Conservation (phyloP, 2,113 vertebrate genomes). For the Antennarius striatus region DNA sequence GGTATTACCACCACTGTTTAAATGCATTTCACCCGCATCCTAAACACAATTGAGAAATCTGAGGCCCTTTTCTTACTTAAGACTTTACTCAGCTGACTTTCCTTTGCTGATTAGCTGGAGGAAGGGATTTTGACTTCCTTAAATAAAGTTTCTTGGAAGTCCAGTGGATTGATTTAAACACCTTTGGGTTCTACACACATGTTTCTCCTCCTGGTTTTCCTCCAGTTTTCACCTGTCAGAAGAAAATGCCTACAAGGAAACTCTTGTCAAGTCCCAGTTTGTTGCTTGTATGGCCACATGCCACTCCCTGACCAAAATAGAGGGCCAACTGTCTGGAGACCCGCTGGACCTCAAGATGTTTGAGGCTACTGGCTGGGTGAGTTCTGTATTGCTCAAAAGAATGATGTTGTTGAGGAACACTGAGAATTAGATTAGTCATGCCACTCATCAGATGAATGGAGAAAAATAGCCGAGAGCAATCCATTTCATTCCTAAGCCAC, state of each 20-base stretch:
- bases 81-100: neutral
- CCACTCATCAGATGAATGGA: neutral
- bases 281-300: conserved; percentile 97
- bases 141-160: neutral
- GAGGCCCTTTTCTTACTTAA: neutral
- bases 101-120: neutral
- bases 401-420: neutral
- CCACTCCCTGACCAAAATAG: conserved; percentile 98
- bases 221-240: conserved; percentile 90
- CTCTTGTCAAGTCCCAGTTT: conserved; percentile 91
- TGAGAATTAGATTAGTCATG: neutral
- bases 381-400: conserved; percentile 40
- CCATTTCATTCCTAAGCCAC: neutral
- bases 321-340: conserved; percentile 93
- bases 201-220: neutral
- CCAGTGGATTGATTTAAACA: too few relatives aligned
- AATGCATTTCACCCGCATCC: neutral
- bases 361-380: conserved; percentile 97
- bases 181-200: too few relatives aligned
- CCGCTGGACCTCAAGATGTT: conserved; percentile 99
- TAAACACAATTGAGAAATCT: neutral
- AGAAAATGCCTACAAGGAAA: conserved; percentile 86
- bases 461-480: neutral
- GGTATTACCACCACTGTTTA: neutral
- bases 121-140: neutral